These are phyloP conservation scores for Sinocyclocheilus anophthalmus DNA, from an alignment of 2,113 vertebrate species.

Conservation along the genomic window DNA sequence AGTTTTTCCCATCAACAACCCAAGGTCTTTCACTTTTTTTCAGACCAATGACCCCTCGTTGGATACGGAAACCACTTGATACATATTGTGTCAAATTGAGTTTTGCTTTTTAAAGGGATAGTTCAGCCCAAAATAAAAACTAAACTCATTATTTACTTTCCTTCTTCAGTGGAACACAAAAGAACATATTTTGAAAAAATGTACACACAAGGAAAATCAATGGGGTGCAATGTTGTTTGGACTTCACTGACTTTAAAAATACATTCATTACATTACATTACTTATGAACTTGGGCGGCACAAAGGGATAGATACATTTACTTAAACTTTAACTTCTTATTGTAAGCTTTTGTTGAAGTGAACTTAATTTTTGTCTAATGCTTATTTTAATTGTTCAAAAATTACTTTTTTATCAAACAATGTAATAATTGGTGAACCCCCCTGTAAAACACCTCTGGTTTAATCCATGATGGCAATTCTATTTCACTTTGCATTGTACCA, in stretches of 20 bases:
- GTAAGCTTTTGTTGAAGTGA: no score
- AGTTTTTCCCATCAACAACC: conserved; percentile 2
- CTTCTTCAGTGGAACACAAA: not conserved
- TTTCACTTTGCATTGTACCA: not conserved
- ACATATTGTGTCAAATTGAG: not conserved
- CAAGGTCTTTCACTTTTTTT: not conserved
- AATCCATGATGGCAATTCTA: not conserved
- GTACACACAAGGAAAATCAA: no score
- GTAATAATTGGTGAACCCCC: not conserved
- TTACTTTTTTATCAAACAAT: not conserved
- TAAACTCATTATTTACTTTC: not conserved
- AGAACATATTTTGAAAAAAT: no score
- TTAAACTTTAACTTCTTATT: no score
- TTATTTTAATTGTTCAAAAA: no score
- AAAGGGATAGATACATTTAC: no score
- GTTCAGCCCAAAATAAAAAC: not conserved
- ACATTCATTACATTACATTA: no score
- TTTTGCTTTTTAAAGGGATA: not conserved
- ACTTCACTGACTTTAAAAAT: no score
- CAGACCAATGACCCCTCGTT: not conserved
- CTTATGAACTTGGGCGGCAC: no score
- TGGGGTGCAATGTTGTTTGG: no score
- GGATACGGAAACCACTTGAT: not conserved
- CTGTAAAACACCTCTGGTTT: not conserved
- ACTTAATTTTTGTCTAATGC: no score